phyloP scores from a whole-genome alignment of 2,888 invertebrate species.

The Hirtodrosophila alboralis region DNA sequence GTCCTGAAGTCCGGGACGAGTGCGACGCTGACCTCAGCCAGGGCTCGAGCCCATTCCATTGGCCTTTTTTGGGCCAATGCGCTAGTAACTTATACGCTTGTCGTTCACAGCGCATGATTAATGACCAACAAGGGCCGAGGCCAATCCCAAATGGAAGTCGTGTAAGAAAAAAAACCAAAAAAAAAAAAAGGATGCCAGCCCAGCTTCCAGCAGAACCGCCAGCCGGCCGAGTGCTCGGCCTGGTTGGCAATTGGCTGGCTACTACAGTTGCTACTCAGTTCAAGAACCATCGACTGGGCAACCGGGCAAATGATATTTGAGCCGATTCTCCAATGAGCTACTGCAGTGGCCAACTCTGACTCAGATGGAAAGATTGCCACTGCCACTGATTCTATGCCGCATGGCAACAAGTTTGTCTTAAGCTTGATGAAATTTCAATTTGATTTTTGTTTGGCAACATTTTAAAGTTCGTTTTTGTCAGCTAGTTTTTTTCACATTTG shows the following conservation, averaged over 20 bases:
- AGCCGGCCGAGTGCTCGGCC: slow-evolving; percentile 12
- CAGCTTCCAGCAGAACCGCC: slow-evolving; percentile 17
- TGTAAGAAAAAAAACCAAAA: slow-evolving; percentile 32
- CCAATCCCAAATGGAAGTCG: slow-evolving; percentile 63
- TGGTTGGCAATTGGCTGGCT: slow-evolving; percentile 57
- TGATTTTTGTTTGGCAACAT: slow-evolving; percentile 4
- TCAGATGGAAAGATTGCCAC: slow-evolving; percentile 40
- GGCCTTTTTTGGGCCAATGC: slow-evolving; percentile 78
- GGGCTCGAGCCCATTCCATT: slow-evolving; percentile 57
- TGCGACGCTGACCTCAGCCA: slow-evolving; percentile 36
- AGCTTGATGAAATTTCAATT: slow-evolving; percentile 15
- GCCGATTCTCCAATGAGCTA: slow-evolving; percentile 69
- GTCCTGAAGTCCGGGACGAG: slow-evolving; percentile 27
- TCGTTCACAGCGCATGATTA: slow-evolving; percentile 81
- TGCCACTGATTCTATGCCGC: slow-evolving; percentile 24
- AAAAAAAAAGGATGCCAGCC: slow-evolving; percentile 53
- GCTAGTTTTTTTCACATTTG: too few relatives aligned
- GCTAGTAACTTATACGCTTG: slow-evolving; percentile 79
- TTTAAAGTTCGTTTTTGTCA: too few relatives aligned
- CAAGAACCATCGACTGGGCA: slow-evolving; percentile 20
- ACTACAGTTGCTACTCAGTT: slow-evolving; percentile 16
- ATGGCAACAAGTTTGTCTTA: slow-evolving; percentile 24
- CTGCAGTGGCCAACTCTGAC: slow-evolving; percentile 56
- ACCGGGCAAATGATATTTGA: slow-evolving; percentile 60
- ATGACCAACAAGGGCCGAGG: slow-evolving; percentile 82